Evolutionary conservation across 1,140 invertebrate species (phyloP), one percentile per base, ranked within the genome.

Genomic region (Drosophila santomea): DNA sequence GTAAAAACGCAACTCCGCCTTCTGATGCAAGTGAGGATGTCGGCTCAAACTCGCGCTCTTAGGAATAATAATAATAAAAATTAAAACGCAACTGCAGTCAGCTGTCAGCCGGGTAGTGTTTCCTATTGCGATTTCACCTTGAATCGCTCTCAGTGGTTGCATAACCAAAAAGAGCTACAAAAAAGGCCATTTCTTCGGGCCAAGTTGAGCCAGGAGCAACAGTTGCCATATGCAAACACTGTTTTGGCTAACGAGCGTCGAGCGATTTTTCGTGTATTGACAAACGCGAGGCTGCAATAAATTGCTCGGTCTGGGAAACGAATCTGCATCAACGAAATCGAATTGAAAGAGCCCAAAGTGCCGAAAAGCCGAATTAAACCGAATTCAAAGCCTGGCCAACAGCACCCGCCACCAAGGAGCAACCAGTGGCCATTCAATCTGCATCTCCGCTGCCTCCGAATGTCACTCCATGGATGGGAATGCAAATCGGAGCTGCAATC

Each of bases 61-160:
- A 50, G 44, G 54, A 69, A 56, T 56, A 64, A 72, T 80, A 56
- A 76, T 64, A 56, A 55, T 71, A 45, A 55, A 63, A 71, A 75
- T 47, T 51, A 81, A 66, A 74, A 71, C 47, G 68, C 60, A 74
- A 73, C 62, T 63, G 55, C 69, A 74, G 63, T 74, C 62, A 63
- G 35, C 68, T 78, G 74, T 74, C 78, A 64, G 38, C 55, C 36
- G 39, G 23, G 28, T 44, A 47, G 25, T 15, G 63, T 56, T 78
- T 75, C 59, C 78, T 64, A 47, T 17, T 58, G 83, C 74, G 82
- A 81, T 86, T 86, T 86, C 82, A 86, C 82, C 82, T 86, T 86
- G 82, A 86, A 86, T 72, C 68, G 10, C 25, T 25, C 52, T 17
- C 12, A 45, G 35, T 17, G 71, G 35, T 86, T 86, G 71, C 79